Percentiles rank a stretch among this genome's conserved stretches.
phyloP scores from a whole-genome alignment of 2,888 invertebrate species.

The Pammene aurita region DNA sequence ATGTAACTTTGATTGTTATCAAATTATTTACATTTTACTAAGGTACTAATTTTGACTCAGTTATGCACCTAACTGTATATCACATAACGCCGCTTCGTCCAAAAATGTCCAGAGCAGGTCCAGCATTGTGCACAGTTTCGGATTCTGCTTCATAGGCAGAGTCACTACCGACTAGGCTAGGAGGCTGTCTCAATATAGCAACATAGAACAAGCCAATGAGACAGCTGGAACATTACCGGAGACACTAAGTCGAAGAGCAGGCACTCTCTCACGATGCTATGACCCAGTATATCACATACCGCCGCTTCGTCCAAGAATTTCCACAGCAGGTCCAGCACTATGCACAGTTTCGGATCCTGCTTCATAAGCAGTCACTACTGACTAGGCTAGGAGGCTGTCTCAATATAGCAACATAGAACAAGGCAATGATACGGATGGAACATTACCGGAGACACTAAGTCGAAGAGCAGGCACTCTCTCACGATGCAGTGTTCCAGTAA shows the following conservation, averaged over 20 bases:
- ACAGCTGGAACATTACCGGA: slow-evolving; percentile 64
- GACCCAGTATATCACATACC: slow-evolving; percentile 85
- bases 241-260: slow-evolving; percentile 85
- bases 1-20: no score
- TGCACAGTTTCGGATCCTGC: slow-evolving; percentile 64
- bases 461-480: slow-evolving; percentile 84
- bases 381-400: no score
- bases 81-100: slow-evolving; percentile 85
- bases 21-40: no score
- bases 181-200: no score
- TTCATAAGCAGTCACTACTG: no score
- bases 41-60: no score
- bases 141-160: no score
- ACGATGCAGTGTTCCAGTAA: slow-evolving; percentile 86
- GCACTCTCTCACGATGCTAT: slow-evolving; percentile 84
- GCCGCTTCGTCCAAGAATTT: slow-evolving; percentile 86
- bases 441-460: slow-evolving; percentile 81
- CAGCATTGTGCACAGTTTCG: slow-evolving; percentile 68
- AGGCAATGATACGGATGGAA: no score
- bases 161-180: no score
- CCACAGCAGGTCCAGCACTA: slow-evolving; percentile 85
- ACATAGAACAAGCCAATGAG: no score
- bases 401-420: no score
- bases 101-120: slow-evolving; percentile 87
- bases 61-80: no score